Evolutionary conservation across 53 echinoderm and acorn worm genomes (phyloP), one percentile per base, ranked within the genome.

Genomic region (Holothuria leucospilota): DNA sequence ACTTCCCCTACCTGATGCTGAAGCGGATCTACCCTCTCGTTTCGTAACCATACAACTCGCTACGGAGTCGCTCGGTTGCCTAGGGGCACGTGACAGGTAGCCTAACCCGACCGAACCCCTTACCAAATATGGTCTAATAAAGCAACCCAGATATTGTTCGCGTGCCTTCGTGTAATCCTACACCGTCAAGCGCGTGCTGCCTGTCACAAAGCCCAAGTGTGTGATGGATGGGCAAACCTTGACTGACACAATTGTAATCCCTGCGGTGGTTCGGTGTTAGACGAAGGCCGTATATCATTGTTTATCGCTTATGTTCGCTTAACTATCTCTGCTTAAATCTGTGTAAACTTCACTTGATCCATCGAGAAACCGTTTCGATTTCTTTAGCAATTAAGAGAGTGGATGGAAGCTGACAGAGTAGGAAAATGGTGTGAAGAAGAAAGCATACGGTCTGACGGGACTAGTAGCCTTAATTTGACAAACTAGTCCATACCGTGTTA

Each of bases 71-170:
- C 75, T 23, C 24, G 14, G 56, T 51, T 75, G 75, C 75, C 75
- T 75, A 75, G 49, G 75, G 75, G 75, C 75, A 52, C 75, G 75
- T 75, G 75, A 75, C 75, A 75, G 75, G 75, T 75, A 75, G 75
- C 75, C 75, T 49, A 75, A 75, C 75, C 49, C 75, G 75, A 75
- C 75, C 51, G 75, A 75, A 75, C 75, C 75, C 75, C 75, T 75
- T 75, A 75, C 75, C 75, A 75, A 75, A 75, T 75, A 75, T 75
- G 75, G 75, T 75, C 75, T 75, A 75, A 75, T 75, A 75, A 75
- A 46, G 75, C 75, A 75, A 75, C 51, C 75, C 75, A 75, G 75
- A 49, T n/a, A 25, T 52, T 26, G 51, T 51, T 81, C 81, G 81
- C 81, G 81, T 81, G 81, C 81, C 81, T 61, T 59, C 81, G 59